Conservation (phyloP, 1,140 invertebrate species). For the Scaptomyza montana region DNA sequence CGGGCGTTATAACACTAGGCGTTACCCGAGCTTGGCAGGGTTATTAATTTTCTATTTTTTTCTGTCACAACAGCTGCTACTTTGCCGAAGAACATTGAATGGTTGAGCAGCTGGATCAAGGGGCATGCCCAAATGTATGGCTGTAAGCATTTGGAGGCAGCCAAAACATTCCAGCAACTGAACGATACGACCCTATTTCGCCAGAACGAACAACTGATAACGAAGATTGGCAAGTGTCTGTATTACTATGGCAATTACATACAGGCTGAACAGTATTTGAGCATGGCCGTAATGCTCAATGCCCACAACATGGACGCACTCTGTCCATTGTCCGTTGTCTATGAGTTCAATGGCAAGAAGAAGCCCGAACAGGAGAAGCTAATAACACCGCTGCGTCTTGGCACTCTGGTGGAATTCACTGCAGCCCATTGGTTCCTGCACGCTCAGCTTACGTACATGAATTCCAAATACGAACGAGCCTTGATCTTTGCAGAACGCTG, state of each 20-base stretch:
- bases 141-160: slow-evolving; percentile 87
- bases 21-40: too few relatives aligned
- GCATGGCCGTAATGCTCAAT: slow-evolving; percentile 85
- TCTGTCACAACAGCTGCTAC: slow-evolving; percentile 57
- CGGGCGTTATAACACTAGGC: too few relatives aligned
- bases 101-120: slow-evolving; percentile 89
- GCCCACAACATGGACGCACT: slow-evolving; percentile 85
- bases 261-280: slow-evolving; percentile 84
- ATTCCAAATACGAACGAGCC: slow-evolving; percentile 85
- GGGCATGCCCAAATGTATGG: slow-evolving; percentile 87
- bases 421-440: slow-evolving; percentile 87
- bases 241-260: slow-evolving; percentile 86
- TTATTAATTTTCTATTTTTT: too few relatives aligned
- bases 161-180: slow-evolving; percentile 86
- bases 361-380: slow-evolving; percentile 84
- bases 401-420: slow-evolving; percentile 84
- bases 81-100: slow-evolving; percentile 84
- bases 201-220: slow-evolving; percentile 87
- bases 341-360: slow-evolving; percentile 83
- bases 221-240: slow-evolving; percentile 87
- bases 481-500: slow-evolving; percentile 87
- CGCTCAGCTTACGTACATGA: slow-evolving; percentile 86
- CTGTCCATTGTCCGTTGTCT: slow-evolving; percentile 84
- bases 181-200: slow-evolving; percentile 86
- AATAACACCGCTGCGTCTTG: slow-evolving; percentile 76